Percentiles rank a stretch among this genome's conserved stretches.
Evolutionary conservation across 2,888 invertebrate genomes (phyloP).

Genomic region (Sepiola atlantica): DNA sequence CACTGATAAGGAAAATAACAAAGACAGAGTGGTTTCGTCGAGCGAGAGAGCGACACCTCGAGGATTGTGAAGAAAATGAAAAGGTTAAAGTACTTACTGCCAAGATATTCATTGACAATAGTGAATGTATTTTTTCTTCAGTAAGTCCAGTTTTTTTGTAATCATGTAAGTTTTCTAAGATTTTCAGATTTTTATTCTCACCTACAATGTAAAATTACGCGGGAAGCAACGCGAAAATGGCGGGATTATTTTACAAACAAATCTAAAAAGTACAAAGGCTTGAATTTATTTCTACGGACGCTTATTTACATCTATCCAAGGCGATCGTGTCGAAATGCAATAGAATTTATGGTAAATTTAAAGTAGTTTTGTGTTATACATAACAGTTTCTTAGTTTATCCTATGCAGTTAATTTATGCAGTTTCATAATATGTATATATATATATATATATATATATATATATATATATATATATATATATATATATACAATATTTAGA

Average conservation of each 20-base stretch:
- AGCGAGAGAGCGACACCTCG: not conserved
- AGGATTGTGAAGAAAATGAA: conserved; percentile 19
- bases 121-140: not conserved
- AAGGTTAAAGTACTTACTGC: conserved; percentile 19
- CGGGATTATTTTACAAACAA: not conserved
- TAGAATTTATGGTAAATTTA: too few relatives aligned
- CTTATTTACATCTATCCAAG: too few relatives aligned
- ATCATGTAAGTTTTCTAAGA: not conserved
- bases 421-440: too few relatives aligned
- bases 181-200: not conserved
- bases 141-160: not conserved
- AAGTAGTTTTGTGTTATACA: too few relatives aligned
- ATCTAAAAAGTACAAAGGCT: too few relatives aligned
- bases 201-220: not conserved
- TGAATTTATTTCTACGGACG: too few relatives aligned
- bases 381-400: too few relatives aligned
- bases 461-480: too few relatives aligned
- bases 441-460: too few relatives aligned
- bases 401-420: too few relatives aligned
- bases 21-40: not conserved
- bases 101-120: not conserved
- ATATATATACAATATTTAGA: too few relatives aligned
- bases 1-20: not conserved
- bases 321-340: too few relatives aligned
- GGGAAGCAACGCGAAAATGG: not conserved